Base-by-base conservation (phyloP, 1,140 invertebrate species). In the Physella acuta region DNA sequence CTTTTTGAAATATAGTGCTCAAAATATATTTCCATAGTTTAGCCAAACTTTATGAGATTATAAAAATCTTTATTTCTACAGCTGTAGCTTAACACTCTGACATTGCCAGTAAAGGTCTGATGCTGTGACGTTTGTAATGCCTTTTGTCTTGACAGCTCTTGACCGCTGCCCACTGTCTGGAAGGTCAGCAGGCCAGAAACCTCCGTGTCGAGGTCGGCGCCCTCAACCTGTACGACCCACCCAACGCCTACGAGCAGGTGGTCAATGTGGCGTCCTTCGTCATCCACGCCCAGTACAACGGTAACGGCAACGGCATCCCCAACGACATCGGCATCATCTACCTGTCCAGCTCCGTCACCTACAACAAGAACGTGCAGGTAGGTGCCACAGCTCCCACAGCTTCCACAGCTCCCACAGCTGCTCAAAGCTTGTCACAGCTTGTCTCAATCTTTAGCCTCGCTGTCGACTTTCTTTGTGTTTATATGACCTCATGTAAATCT, bases 291-390 rank as follows among this genome's bases (percentile, higher is more conserved):
- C 16, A 16, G 16, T 55, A 55, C 52, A 55, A 55, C 52, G 52
- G 16, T 24, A 55, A 55, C 26, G 52, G 52, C 8, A 26, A 16
- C 5, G 52, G 52, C 8, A 55, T 55, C 52, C 52, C 52, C 16
- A 55, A 55, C 26, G 52, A 55, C 52, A 55, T 55, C 26, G 52
- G 52, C 16, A 55, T 55, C 26, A 26, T 26, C 26, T 55, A 55
- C 52, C 52, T 55, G 52, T 5, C 16, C 8, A 16, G 5, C 11
- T 26, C 52, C 26, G 16, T 55, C 26, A 55, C 16, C 26, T 26
- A n/a, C 26, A 55, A 55, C 26, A 16, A 26, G 16, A 55, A 55
- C 24, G 52, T 55, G 24, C 52, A 55, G 52, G 52, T 55, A 39
- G 20, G 39, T 44, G 8, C 8, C 20, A 8, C 39, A 44, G 39